Base-by-base conservation (phyloP, 2,797 vertebrate species). In the Megaceryle alcyon region DNA sequence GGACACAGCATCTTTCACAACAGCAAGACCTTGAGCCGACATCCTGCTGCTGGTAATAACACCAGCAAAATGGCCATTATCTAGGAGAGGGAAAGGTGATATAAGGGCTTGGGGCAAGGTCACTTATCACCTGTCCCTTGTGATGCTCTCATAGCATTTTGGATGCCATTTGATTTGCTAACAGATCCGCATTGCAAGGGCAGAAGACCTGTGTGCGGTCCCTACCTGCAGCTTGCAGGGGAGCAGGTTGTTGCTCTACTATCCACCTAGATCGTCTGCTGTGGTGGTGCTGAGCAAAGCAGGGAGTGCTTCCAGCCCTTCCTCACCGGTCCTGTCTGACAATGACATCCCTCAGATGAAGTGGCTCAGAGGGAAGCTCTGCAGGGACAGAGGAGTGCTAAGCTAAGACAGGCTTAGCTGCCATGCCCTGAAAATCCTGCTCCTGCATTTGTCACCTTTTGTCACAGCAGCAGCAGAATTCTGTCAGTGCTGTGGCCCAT, bases 11-110 rank as follows among this genome's bases (percentile, higher is more conserved):
- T 46, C 51, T 89, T 84, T 65, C 43, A 73, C 49, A 92, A 21
- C 73, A 71, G 31, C 0, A 1, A 80, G 48, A 57, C 23, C 31
- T 43, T 2, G 4, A 86, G 41, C 44, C 16, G 7, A 1, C 18
- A 49, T 23, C 35, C 69, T 56, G 25, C 61, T 83, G 31, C 2
- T 46, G 17, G 22, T 23, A 39, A 66, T 22, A 41, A 66, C 68
- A 72, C 20, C 2, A 5, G 43, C 63, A 85, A 75, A 64, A 29
- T 1, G 6, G n/a, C 43, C 69, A 17, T 64, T 41, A 37, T 4
- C 5, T 70, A 6, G 16, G 7, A 41, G 25, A 57, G 4, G 28
- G 10, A 77, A 68, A 29, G 20, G n/a, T 69, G 66, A 79, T 48
- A 82, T 78, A 66, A 29, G 13, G 13, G 39, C 46, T 14, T 20